Evolutionary conservation across 2,113 vertebrate genomes (phyloP), one percentile per base, ranked within the genome.

Genomic region (Gasterosteus aculeatus): DNA sequence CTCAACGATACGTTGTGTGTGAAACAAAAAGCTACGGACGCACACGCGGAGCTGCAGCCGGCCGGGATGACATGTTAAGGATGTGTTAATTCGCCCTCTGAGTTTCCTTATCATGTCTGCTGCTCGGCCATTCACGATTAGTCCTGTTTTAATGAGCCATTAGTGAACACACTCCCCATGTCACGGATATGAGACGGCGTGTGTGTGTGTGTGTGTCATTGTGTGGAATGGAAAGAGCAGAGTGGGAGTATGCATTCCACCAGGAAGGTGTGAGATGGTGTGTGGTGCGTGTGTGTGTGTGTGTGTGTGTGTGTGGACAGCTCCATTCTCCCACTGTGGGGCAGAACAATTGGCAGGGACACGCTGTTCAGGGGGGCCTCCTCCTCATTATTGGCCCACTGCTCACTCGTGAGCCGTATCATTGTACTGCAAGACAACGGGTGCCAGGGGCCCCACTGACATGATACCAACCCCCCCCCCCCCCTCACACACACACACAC

Each of bases 81-180:
- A 93, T 82, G 89, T 90, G 88, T 93, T 94, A 89, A 94, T 94
- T 92, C 85, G 84, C 83, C 72, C 77, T 85, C 83, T 75, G 87
- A 84, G 71, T 86, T 92, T 84, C 89, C 91, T 92, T 94, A 93
- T 93, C 93, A 22, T 88, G 82, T 88, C 83, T 69, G 71, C 81
- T 68, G 82, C 89, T 82, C 78, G 88, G 84, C 82, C 89, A 84
- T 91, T 93, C 92, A 94, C 93, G 94, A 93, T 92, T 91, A 86
- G 92, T 81, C 81, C 82, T 86, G 84, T 93, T 93, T 94, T 95
- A 95, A 95, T 94, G 94, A 94, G 91, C 87, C 84, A 94, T 95
- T 94, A 94, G 92, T 80, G 86, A 93, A 93, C 92, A 92, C 89
- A 88, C 88, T 92, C 83, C 87, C 87, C 84, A 85, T 93, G 92